Conservation (phyloP, 2,113 vertebrate genomes). For the Anolis carolinensis region DNA sequence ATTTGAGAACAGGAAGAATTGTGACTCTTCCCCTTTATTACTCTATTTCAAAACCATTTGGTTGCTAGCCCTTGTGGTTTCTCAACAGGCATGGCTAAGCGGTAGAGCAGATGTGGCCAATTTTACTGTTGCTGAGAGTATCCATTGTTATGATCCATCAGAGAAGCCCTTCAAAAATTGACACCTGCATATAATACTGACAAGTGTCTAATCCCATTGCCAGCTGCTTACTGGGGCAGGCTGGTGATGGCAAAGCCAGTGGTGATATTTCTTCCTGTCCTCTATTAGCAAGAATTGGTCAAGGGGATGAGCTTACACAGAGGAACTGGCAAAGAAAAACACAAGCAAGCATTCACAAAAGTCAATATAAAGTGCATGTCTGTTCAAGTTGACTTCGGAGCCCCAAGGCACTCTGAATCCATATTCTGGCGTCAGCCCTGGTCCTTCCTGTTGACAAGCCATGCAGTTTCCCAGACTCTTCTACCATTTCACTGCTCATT, state of each 20-base stretch:
- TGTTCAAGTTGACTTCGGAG: constrained; percentile 41
- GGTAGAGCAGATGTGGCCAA: constrained; percentile 20
- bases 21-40: not conserved
- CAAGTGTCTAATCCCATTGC: constrained; percentile 54
- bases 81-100: not conserved
- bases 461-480: constrained; percentile 67
- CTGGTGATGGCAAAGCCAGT: not conserved
- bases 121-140: constrained; percentile 13
- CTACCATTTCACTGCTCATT: constrained; percentile 69
- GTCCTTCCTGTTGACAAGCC: constrained; percentile 58
- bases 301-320: constrained; percentile 15
- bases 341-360: constrained; percentile 24
- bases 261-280: constrained; percentile 34
- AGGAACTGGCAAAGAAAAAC: constrained; percentile 42
- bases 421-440: constrained; percentile 51
- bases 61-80: constrained; percentile 8
- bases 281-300: constrained; percentile 43
- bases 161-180: constrained; percentile 32
- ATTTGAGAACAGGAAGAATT: not conserved
- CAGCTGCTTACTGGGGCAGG: constrained; percentile 47
- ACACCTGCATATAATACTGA: constrained; percentile 55
- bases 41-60: constrained; percentile 19
- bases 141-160: constrained; percentile 29
- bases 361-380: constrained; percentile 31
- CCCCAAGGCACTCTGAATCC: constrained; percentile 50